Conservation (phyloP, 2,888 invertebrate genomes). For the Isoperla grammatica region DNA sequence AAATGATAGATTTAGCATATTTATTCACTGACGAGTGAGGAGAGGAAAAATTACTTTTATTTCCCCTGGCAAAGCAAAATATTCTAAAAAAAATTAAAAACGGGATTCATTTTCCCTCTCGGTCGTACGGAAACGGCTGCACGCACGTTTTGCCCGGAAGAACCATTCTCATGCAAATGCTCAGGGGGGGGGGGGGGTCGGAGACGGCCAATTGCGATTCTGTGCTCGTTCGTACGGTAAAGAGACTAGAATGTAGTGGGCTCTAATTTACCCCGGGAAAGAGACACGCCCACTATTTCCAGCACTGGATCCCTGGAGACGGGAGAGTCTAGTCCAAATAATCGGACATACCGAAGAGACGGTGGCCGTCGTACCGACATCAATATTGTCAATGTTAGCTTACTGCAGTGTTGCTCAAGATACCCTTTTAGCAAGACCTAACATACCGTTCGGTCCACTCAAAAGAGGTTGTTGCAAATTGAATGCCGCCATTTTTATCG, state of each 20-base stretch:
- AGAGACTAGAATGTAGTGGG: neutral
- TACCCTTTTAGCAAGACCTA: too few species aligned
- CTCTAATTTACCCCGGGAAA: neutral
- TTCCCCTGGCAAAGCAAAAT: neutral
- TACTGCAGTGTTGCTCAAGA: neutral
- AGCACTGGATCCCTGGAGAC: neutral
- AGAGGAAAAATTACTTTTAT: neutral
- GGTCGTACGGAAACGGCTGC: neutral
- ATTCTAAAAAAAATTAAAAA: neutral
- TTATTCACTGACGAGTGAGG: neutral
- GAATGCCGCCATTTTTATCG: too few species aligned
- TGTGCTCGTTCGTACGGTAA: neutral
- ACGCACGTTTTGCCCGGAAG: neutral
- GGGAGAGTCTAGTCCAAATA: neutral
- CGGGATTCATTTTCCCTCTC: neutral
- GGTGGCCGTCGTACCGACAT: neutral
- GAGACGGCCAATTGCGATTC: neutral
- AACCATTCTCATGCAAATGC: constrained; percentile 18
- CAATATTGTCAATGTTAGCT: neutral
- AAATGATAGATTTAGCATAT: too few species aligned
- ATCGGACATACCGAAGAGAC: neutral
- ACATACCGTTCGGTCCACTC: too few species aligned
- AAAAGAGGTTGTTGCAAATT: too few species aligned
- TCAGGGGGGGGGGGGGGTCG: neutral
- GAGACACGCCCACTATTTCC: neutral